Percentiles rank a stretch among this genome's conserved stretches.
phyloP scores from a whole-genome alignment of 2,888 invertebrate genomes.

The Protonemura montana region DNA sequence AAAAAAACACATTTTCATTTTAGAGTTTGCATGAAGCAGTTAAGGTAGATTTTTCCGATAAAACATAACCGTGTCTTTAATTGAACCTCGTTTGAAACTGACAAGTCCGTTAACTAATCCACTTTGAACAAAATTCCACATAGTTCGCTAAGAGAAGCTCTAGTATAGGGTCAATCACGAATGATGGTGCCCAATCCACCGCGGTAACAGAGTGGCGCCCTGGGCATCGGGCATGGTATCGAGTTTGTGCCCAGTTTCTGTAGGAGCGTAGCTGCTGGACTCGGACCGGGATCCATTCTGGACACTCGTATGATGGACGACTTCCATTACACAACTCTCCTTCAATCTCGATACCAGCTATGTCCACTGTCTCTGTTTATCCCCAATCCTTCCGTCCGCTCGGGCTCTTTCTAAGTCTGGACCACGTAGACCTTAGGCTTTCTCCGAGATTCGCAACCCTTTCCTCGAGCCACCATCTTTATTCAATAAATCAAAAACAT shows the following conservation, averaged over 20 bases:
- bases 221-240: not conserved
- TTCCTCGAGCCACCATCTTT: constrained; percentile 9
- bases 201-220: not conserved
- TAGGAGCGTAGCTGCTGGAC: constrained; percentile 19
- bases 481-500: constrained; percentile 37
- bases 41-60: too few relatives aligned
- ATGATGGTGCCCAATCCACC: too few relatives aligned
- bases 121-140: not conserved
- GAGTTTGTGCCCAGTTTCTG: not conserved
- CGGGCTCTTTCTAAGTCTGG: not conserved
- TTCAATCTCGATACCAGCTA: constrained; percentile 1
- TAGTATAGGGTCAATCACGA: too few relatives aligned
- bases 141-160: too few relatives aligned
- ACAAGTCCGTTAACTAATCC: too few relatives aligned
- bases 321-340: constrained; percentile 41
- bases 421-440: not conserved
- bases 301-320: constrained; percentile 43
- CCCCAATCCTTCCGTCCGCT: not conserved
- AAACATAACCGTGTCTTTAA: too few relatives aligned
- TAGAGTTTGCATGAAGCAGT: too few relatives aligned
- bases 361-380: not conserved
- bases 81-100: too few relatives aligned
- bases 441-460: not conserved
- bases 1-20: not conserved
- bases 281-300: constrained; percentile 24